Evolutionary conservation across 2,797 vertebrate species (phyloP).

Genomic region (Parauchenoglanis ngamensis): DNA sequence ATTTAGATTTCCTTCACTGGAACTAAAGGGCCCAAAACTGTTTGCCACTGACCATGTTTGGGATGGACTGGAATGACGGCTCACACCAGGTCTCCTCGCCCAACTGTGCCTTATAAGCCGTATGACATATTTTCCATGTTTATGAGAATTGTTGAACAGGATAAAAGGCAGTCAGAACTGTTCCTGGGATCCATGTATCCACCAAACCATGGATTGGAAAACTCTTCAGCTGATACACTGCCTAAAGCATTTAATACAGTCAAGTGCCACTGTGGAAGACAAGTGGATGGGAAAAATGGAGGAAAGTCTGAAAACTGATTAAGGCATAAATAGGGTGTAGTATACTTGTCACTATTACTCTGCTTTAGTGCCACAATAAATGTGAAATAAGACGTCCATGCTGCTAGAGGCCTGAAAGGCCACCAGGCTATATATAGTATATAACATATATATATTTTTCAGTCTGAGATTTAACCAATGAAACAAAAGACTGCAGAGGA

Average conservation of each 20-base stretch:
- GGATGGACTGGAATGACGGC: background rate
- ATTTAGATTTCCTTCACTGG: background rate
- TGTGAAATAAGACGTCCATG: conserved; percentile 6
- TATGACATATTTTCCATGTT: background rate
- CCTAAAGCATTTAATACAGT: conserved; percentile 19
- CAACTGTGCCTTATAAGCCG: background rate
- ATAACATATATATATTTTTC: background rate
- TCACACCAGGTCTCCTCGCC: background rate
- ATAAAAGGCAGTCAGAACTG: background rate
- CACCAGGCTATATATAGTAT: background rate
- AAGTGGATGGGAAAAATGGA: background rate
- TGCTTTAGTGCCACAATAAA: conserved; percentile 43
- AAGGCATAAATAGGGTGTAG: conserved; percentile 36
- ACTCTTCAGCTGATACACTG: background rate
- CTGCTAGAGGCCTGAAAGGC: conserved; percentile 10
- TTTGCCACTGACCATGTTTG: too few species aligned
- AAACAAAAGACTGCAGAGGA: conserved; percentile 22
- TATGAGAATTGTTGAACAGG: background rate
- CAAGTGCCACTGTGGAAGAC: conserved; percentile 9
- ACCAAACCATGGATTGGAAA: background rate
- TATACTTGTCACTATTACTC: conserved; percentile 34
- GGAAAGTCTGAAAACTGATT: conserved; percentile 31
- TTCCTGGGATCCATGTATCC: conserved; percentile 8
- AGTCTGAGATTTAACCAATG: conserved; percentile 13
- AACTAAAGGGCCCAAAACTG: too few species aligned